Percentiles rank a stretch among this genome's conserved stretches.
Conservation (phyloP, 2,113 vertebrate species). For the Carassius carassius region DNA sequence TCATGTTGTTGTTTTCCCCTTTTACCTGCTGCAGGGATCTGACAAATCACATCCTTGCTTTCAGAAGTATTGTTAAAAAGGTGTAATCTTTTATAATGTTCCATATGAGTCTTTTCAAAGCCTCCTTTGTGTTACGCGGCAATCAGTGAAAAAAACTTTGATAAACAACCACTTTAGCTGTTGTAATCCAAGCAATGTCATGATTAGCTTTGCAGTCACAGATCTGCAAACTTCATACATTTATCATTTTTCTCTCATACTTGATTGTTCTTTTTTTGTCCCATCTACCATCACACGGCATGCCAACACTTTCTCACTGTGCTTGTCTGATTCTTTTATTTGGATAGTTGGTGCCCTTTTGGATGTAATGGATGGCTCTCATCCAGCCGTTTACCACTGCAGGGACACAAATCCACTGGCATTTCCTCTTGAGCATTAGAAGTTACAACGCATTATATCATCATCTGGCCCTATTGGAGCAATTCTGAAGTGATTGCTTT, state of each 20-base stretch:
- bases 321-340: constrained; percentile 6
- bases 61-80: constrained; percentile 1
- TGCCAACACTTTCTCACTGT: constrained; percentile 3
- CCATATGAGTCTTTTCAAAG: background rate
- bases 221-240: background rate
- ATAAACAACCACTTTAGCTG: background rate
- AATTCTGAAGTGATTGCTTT: constrained; percentile 35
- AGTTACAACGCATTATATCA: constrained; percentile 1
- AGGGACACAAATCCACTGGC: constrained; percentile 28
- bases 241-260: background rate
- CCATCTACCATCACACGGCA: background rate
- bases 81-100: background rate
- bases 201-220: background rate
- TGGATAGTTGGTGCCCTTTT: constrained; percentile 31
- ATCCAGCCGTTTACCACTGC: constrained; percentile 10
- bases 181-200: background rate
- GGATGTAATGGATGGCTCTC: constrained; percentile 1
- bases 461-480: constrained; percentile 3
- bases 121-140: background rate
- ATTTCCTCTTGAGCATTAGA: constrained; percentile 19
- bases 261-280: background rate
- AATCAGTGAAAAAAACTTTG: background rate
- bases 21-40: background rate
- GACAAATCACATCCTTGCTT: background rate
- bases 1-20: background rate